These are phyloP conservation scores for Blastobasis lacticolella DNA, from an alignment of 2,888 invertebrate species.

Conservation along the genomic window DNA sequence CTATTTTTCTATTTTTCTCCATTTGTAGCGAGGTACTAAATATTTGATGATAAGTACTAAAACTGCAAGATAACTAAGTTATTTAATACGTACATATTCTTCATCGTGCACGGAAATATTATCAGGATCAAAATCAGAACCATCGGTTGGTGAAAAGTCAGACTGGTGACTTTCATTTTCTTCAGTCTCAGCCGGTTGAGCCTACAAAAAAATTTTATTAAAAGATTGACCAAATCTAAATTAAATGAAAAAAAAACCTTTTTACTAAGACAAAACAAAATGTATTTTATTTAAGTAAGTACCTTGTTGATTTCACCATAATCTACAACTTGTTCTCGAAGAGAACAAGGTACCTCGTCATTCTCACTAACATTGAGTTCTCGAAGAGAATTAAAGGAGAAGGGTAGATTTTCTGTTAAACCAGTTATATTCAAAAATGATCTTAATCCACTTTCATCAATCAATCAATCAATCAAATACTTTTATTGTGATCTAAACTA, in stretches of 20 bases:
- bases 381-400: background rate
- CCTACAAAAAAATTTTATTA: background rate
- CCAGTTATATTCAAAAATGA: background rate
- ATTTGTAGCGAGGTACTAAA: too few relatives aligned
- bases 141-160: background rate
- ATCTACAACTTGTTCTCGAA: too few relatives aligned
- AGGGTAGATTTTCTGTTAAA: background rate
- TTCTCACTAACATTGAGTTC: background rate
- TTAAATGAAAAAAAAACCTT: background rate
- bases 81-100: background rate
- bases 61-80: background rate
- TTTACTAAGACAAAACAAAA: background rate
- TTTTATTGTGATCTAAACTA: too few relatives aligned
- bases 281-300: background rate
- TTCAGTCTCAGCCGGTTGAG: background rate
- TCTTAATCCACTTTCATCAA: background rate
- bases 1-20: too few relatives aligned
- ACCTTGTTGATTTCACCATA: background rate
- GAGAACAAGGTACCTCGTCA: background rate
- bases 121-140: background rate
- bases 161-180: background rate
- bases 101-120: background rate
- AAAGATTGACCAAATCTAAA: background rate
- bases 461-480: too few relatives aligned
- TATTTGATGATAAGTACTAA: background rate